Percentiles rank a stretch among this genome's conserved stretches.
Evolutionary conservation across 2,888 invertebrate species (phyloP).

Genomic region (Crioceris asparagi): DNA sequence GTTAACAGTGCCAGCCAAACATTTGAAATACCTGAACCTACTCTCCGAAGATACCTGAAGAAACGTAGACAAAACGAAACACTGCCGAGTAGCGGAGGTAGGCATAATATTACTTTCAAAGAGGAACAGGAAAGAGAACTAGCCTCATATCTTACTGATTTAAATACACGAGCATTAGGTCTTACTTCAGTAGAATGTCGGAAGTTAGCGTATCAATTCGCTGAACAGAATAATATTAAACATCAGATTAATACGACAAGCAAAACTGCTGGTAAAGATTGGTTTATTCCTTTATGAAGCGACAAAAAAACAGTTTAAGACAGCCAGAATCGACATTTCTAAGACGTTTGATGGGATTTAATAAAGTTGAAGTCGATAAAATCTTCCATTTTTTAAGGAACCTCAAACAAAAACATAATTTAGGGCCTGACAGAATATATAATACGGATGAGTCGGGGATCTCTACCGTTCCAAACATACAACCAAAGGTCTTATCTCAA

Average conservation of each 20-base stretch:
- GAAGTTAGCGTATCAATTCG: too few relatives aligned
- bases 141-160: too few relatives aligned
- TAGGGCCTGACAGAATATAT: not conserved
- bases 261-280: not conserved
- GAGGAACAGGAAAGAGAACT: too few relatives aligned
- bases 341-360: not conserved
- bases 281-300: not conserved
- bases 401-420: not conserved
- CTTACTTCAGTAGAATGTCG: too few relatives aligned
- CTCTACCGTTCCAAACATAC: not conserved
- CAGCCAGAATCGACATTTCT: not conserved
- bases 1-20: too few relatives aligned
- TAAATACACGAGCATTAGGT: too few relatives aligned
- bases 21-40: too few relatives aligned
- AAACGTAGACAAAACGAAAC: too few relatives aligned
- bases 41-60: too few relatives aligned
- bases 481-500: conserved; percentile 2
- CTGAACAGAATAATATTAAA: not conserved
- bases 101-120: too few relatives aligned
- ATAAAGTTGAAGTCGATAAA: not conserved
- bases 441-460: conserved; percentile 2
- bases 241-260: not conserved
- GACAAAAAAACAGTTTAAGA: not conserved
- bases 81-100: too few relatives aligned
- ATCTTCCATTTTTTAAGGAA: not conserved